A percentile compares a stretch with the other conserved stretches of the same genome.
phyloP scores from a whole-genome alignment of 2,888 invertebrate species.

The Clostera curtula region DNA sequence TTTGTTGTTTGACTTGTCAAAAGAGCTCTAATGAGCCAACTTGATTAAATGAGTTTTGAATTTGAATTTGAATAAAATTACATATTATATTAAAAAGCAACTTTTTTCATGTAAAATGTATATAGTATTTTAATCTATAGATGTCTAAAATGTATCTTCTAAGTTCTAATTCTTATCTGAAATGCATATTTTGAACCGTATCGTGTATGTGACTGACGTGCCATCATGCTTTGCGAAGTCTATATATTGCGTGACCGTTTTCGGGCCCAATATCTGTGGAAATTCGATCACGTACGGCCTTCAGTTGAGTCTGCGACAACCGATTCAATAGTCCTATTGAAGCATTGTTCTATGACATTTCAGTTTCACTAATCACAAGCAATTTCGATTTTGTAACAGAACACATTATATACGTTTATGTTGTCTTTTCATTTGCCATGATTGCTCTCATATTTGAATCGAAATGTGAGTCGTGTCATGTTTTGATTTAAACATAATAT shows the following conservation, averaged over 20 bases:
- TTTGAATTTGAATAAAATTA: too few species aligned
- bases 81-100: too few species aligned
- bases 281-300: slow-evolving; percentile 69
- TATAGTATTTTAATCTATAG: too few species aligned
- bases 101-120: too few species aligned
- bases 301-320: slow-evolving; percentile 51
- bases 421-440: slow-evolving; percentile 52
- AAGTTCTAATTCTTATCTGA: too few species aligned
- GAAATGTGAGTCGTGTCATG: slow-evolving; percentile 8
- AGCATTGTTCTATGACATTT: slow-evolving; percentile 74
- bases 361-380: slow-evolving; percentile 69
- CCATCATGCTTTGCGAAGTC: slow-evolving; percentile 43
- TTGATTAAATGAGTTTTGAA: too few species aligned
- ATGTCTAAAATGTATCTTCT: too few species aligned
- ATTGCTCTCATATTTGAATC: slow-evolving; percentile 31
- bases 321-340: slow-evolving; percentile 35
- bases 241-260: slow-evolving; percentile 58
- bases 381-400: slow-evolving; percentile 67
- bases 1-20: too few species aligned
- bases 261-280: slow-evolving; percentile 49
- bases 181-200: too few species aligned
- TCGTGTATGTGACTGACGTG: slow-evolving; percentile 34
- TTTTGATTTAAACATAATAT: too few species aligned
- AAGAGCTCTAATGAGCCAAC: too few species aligned
- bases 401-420: slow-evolving; percentile 53